Evolutionary conservation across 2,797 vertebrate genomes (phyloP).

Genomic region (Cryptoprocta ferox): DNA sequence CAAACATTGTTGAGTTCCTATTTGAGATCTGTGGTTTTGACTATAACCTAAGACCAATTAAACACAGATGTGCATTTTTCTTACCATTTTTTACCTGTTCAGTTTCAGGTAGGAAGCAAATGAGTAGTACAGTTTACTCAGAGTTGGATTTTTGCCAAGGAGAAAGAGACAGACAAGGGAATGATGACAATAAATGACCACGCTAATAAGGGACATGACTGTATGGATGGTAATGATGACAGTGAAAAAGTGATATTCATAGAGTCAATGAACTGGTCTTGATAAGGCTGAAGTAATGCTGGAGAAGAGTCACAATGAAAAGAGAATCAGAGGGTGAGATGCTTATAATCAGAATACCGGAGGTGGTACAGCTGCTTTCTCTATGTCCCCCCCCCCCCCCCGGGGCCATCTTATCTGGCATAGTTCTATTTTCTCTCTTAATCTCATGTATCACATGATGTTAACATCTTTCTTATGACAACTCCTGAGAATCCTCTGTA

Average conservation of each 20-base stretch:
- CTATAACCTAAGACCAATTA: slow-evolving; percentile 18
- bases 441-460: neutral
- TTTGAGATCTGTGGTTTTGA: slow-evolving; percentile 53
- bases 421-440: neutral
- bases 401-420: neutral
- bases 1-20: neutral
- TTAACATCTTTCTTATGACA: slow-evolving; percentile 27
- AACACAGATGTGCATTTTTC: slow-evolving; percentile 20
- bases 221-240: neutral
- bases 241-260: neutral
- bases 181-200: slow-evolving; percentile 22
- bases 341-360: neutral
- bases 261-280: neutral
- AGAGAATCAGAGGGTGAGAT: neutral
- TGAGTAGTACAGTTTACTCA: slow-evolving; percentile 22
- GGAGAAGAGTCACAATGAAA: neutral
- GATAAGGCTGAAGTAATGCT: neutral
- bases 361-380: neutral
- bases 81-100: slow-evolving; percentile 28
- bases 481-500: neutral
- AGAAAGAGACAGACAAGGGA: neutral
- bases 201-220: slow-evolving; percentile 6
- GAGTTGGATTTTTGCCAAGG: slow-evolving; percentile 27
- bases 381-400: neutral
- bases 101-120: slow-evolving; percentile 12